Evolutionary conservation across 2,113 vertebrate species (phyloP).

Genomic region (Spea bombifrons): DNA sequence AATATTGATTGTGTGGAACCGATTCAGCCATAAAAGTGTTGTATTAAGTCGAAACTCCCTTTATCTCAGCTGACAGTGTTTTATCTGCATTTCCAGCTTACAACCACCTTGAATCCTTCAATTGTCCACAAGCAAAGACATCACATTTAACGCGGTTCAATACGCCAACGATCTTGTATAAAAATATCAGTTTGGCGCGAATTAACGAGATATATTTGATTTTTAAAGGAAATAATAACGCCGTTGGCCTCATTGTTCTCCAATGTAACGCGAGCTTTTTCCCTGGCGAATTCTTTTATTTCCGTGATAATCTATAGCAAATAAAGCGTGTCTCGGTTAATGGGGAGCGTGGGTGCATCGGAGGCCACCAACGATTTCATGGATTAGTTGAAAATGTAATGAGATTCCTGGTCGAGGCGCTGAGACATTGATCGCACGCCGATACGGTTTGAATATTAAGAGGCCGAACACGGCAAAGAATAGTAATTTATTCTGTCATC

Average conservation of each 20-base stretch:
- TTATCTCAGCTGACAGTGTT: constrained; percentile 15
- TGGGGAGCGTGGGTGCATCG: background rate
- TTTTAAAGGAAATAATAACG: constrained; percentile 19
- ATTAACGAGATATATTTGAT: constrained; percentile 3
- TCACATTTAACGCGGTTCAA: background rate
- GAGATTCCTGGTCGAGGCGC: constrained; percentile 35
- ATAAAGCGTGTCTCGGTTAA: constrained; percentile 9
- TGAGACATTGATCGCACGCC: constrained; percentile 15
- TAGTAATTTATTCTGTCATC: constrained; percentile 32
- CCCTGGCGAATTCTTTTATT: constrained; percentile 25
- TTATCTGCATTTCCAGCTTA: constrained; percentile 24
- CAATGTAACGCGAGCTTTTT: background rate
- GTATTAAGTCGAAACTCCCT: constrained; percentile 31
- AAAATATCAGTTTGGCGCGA: background rate
- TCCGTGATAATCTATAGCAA: background rate
- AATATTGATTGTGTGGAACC: constrained; percentile 39
- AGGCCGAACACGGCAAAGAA: constrained; percentile 7
- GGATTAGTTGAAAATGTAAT: constrained; percentile 44
- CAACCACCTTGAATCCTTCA: constrained; percentile 22
- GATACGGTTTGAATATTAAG: constrained; percentile 36
- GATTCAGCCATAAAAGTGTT: constrained; percentile 42
- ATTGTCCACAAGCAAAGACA: background rate
- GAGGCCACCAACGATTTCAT: constrained; percentile 30
- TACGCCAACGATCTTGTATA: constrained; percentile 10
- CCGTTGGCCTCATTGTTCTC: constrained; percentile 10